phyloP scores from a whole-genome alignment of 2,888 invertebrate genomes.

The Camponotus fellah region DNA sequence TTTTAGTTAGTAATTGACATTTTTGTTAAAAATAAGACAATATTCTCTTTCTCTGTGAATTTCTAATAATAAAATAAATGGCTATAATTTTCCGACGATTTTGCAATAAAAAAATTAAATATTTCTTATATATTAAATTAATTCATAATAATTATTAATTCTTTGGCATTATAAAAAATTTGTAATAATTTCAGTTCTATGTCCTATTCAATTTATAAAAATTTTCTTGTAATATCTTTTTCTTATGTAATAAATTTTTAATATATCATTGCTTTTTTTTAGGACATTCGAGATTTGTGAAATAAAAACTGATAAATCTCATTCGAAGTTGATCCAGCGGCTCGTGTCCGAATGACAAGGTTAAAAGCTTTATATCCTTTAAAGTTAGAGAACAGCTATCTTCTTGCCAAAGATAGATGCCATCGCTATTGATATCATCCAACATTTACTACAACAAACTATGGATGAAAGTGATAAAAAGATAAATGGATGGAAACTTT shows the following conservation, averaged over 20 bases:
- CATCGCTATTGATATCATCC: neutral
- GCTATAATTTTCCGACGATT: neutral
- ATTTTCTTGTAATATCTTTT: neutral
- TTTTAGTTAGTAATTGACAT: neutral
- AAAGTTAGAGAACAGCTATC: neutral
- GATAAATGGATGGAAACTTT: neutral
- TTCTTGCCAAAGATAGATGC: neutral
- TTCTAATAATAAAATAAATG: neutral
- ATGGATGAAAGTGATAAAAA: neutral
- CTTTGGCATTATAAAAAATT: neutral
- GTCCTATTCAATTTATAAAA: neutral
- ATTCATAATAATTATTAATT: neutral
- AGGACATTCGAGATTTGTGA: neutral
- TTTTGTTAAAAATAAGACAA: neutral
- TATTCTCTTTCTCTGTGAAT: neutral
- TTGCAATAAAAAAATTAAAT: neutral
- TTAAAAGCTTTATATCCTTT: neutral
- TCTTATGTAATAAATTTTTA: neutral
- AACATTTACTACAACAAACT: neutral
- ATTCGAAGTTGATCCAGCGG: neutral
- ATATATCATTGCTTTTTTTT: neutral
- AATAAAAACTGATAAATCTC: neutral
- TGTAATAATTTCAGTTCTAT: neutral
- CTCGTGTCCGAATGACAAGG: neutral
- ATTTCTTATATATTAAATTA: too few relatives aligned